phyloP scores from a whole-genome alignment of 2,888 invertebrate species.

The Doris montereyensis region DNA sequence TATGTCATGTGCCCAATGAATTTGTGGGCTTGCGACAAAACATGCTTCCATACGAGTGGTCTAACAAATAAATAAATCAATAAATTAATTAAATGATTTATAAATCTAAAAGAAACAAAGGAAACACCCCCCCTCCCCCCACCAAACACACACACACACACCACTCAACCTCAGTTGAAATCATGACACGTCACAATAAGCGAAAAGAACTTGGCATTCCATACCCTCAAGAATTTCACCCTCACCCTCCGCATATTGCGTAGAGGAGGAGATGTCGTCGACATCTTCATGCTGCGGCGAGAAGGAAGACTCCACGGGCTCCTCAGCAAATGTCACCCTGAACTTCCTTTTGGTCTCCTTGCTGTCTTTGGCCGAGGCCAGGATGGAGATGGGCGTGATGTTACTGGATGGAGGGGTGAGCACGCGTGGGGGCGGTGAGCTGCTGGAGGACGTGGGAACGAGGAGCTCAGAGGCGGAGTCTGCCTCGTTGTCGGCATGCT shows the following conservation, averaged over 20 bases:
- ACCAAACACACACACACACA: no score
- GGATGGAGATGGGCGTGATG: constrained; percentile 57
- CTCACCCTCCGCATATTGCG: constrained; percentile 21
- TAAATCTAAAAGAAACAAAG: no score
- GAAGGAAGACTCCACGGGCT: constrained; percentile 45
- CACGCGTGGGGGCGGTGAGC: constrained; percentile 33
- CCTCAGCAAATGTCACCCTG: constrained; percentile 63
- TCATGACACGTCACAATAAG: no score
- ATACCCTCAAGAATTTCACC: no score
- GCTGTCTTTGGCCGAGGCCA: constrained; percentile 49
- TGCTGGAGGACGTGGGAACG: constrained; percentile 61
- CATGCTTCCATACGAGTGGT: no score
- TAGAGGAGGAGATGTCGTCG: constrained; percentile 34
- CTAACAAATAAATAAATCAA: no score
- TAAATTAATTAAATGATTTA: no score
- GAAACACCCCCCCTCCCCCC: no score
- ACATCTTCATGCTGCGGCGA: constrained; percentile 30
- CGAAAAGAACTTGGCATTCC: no score
- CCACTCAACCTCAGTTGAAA: no score
- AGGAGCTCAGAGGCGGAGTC: constrained; percentile 15
- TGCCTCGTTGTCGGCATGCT: constrained; percentile 1
- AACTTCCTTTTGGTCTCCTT: constrained; percentile 56
- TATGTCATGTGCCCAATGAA: no score
- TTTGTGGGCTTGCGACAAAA: no score
- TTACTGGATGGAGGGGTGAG: constrained; percentile 44